Conservation (phyloP, 2,113 vertebrate genomes). For the Rhinichthys klamathensis region DNA sequence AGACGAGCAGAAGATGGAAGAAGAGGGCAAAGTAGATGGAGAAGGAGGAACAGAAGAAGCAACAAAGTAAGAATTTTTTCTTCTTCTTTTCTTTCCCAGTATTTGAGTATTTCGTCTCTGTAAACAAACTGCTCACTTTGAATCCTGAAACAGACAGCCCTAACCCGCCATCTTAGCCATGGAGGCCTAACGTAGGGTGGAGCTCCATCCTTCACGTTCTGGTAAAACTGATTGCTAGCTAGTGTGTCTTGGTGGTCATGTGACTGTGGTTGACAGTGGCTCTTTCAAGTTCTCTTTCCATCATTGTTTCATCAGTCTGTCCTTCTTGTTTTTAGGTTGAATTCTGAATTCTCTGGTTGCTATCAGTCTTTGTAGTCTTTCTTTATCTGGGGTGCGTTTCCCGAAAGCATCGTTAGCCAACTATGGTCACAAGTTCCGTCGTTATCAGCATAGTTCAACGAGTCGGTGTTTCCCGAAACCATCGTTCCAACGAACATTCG, state of each 20-base stretch:
- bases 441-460: too few species aligned
- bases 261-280: constrained; percentile 39
- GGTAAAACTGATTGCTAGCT: constrained; percentile 56
- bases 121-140: constrained; percentile 40
- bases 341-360: neutral
- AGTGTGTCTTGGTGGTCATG: constrained; percentile 49
- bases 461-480: too few species aligned
- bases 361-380: neutral
- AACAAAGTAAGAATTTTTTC: constrained; percentile 81
- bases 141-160: constrained; percentile 58
- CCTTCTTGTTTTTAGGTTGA: neutral
- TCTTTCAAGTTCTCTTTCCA: neutral
- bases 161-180: constrained; percentile 52
- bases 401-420: too few species aligned
- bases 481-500: too few species aligned
- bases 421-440: too few species aligned
- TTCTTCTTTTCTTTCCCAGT: neutral
- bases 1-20: constrained; percentile 94
- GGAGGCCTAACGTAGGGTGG: constrained; percentile 37
- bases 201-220: constrained; percentile 43
- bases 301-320: neutral
- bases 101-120: neutral
- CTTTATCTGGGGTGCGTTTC: neutral
- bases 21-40: constrained; percentile 91
- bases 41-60: constrained; percentile 88